A percentile compares a stretch with the other conserved stretches of the same genome.
Conservation (phyloP, 2,113 vertebrate genomes). For the Sylvietta virens region DNA sequence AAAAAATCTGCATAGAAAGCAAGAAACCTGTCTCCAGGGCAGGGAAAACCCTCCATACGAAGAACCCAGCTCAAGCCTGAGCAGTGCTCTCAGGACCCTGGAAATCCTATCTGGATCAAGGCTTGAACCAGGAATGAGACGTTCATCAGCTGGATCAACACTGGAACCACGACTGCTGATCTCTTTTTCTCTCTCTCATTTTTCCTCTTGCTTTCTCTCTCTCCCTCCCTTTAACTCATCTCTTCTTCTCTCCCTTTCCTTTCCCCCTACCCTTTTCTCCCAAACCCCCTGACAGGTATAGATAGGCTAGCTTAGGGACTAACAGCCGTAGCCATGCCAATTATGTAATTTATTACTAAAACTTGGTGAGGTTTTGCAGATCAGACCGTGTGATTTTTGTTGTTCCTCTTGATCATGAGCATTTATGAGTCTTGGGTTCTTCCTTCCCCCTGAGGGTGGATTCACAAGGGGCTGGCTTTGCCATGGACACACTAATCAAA, state of each 20-base stretch:
- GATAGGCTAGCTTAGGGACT: too few relatives aligned
- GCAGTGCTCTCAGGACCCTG: neutral
- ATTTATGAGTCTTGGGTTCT: neutral
- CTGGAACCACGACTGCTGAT: neutral
- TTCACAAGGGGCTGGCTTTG: rapidly evolving
- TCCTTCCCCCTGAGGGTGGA: neutral
- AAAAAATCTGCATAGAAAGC: neutral
- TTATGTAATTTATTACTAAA: neutral
- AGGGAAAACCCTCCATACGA: neutral
- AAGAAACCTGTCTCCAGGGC: neutral
- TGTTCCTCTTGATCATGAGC: rapidly evolving
- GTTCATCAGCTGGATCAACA: rapidly evolving
- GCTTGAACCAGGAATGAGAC: neutral
- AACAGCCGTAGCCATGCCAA: neutral
- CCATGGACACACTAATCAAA: neutral
- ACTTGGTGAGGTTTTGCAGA: neutral
- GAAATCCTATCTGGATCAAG: neutral
- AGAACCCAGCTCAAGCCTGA: too few relatives aligned
- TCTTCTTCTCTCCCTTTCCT: neutral
- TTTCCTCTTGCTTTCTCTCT: neutral
- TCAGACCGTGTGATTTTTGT: neutral
- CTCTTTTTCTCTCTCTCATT: neutral
- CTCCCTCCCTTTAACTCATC: neutral
- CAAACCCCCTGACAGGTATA: neutral
- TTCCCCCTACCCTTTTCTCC: neutral